Percentiles rank a stretch among this genome's conserved stretches.
Conservation (phyloP, 2,113 vertebrate species). For the Pangasianodon hypophthalmus region DNA sequence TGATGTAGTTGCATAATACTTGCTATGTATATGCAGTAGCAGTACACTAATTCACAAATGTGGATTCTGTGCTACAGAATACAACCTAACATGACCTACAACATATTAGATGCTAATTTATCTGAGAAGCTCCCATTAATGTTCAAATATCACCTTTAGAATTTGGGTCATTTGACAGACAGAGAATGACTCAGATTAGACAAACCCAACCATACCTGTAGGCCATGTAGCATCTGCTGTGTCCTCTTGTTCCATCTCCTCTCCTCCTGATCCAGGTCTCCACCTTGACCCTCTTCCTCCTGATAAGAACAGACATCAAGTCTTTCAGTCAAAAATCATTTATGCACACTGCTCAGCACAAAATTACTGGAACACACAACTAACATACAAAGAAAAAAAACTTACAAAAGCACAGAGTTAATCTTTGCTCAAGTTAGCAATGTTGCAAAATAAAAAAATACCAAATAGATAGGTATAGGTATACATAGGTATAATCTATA, state of each 20-base stretch:
- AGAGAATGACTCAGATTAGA: not conserved
- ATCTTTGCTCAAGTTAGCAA: not conserved
- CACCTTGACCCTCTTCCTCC: constrained; percentile 91
- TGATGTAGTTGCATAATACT: not conserved
- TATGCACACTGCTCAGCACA: not conserved
- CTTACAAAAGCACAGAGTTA: not conserved
- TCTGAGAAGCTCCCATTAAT: not conserved
- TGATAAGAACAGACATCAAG: constrained; percentile 56
- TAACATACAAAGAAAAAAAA: not conserved
- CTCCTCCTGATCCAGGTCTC: constrained; percentile 98
- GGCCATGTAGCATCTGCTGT: constrained; percentile 97
- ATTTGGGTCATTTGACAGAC: not conserved
- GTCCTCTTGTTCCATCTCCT: constrained; percentile 99
- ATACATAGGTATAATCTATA: not conserved
- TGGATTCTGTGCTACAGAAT: not conserved
- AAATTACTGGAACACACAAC: not conserved
- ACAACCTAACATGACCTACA: not conserved
- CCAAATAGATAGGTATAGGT: not conserved
- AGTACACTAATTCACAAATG: not conserved
- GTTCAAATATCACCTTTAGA: not conserved
- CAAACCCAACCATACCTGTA: constrained; percentile 79
- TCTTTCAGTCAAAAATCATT: not conserved
- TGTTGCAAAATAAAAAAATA: not conserved
- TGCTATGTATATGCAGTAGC: not conserved
- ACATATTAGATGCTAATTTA: not conserved